phyloP scores from a whole-genome alignment of 30 jellyfish, hydroid and myxozoan species.

The Nemopilema nomurai region DNA sequence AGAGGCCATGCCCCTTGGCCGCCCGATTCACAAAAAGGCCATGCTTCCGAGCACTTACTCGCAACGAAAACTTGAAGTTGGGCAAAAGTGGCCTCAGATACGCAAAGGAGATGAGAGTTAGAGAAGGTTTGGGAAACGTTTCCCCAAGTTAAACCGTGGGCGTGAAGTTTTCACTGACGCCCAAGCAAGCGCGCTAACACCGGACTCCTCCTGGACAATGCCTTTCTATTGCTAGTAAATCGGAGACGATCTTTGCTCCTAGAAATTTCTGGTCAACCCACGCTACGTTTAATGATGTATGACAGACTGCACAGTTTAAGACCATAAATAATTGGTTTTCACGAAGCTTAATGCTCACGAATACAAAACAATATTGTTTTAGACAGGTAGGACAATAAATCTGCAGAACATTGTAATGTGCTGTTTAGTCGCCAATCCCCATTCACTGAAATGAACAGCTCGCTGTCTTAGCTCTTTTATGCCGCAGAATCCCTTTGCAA shows the following conservation, averaged over 20 bases:
- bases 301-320: background rate
- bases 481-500: background rate
- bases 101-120: too few species aligned
- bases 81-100: too few species aligned
- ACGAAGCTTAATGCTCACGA: background rate
- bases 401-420: background rate
- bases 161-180: too few species aligned
- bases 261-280: background rate
- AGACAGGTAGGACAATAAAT: background rate
- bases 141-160: too few species aligned
- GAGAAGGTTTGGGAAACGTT: too few species aligned
- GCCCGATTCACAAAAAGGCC: background rate
- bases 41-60: background rate
- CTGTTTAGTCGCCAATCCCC: background rate
- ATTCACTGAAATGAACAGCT: background rate
- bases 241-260: background rate
- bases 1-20: conserved; percentile 33
- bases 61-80: too few species aligned
- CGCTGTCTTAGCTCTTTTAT: background rate
- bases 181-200: too few species aligned
- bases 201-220: too few species aligned
- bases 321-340: background rate
- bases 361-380: background rate
- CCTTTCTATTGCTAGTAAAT: too few species aligned
- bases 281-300: background rate